These are phyloP conservation scores for Onychomys torridus DNA, from an alignment of 2,797 vertebrate genomes.

Conservation along the genomic window DNA sequence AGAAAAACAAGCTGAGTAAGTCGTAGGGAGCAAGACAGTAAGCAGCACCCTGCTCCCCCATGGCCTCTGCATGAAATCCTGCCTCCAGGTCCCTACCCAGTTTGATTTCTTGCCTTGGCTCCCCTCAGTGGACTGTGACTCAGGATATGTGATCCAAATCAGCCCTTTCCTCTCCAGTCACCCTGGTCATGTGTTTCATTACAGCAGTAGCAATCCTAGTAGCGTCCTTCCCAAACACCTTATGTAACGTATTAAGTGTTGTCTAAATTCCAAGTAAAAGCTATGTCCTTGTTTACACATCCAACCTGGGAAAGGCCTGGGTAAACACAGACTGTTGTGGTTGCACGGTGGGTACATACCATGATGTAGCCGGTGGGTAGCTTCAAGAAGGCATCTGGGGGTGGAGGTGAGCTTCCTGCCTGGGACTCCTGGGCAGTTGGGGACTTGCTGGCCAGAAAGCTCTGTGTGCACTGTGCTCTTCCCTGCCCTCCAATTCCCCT, in stretches of 20 bases:
- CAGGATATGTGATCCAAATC: neutral
- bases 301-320: neutral
- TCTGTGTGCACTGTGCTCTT: neutral
- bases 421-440: neutral
- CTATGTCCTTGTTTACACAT: neutral
- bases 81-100: neutral
- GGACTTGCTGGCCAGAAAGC: neutral
- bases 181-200: neutral
- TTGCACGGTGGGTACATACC: rapidly evolving
- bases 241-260: neutral
- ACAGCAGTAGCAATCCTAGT: neutral
- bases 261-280: slow-evolving; percentile 17
- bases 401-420: neutral
- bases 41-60: neutral
- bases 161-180: neutral
- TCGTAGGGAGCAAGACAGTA: neutral
- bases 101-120: neutral
- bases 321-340: neutral
- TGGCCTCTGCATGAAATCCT: neutral
- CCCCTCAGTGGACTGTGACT: neutral
- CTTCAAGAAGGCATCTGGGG: neutral
- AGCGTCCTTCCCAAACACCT: neutral
- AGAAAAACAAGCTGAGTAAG: neutral
- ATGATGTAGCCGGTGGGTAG: neutral
- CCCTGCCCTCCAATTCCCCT: neutral